Conservation (phyloP, 2,888 invertebrate genomes). For the Lissocephala sabroskyi region DNA sequence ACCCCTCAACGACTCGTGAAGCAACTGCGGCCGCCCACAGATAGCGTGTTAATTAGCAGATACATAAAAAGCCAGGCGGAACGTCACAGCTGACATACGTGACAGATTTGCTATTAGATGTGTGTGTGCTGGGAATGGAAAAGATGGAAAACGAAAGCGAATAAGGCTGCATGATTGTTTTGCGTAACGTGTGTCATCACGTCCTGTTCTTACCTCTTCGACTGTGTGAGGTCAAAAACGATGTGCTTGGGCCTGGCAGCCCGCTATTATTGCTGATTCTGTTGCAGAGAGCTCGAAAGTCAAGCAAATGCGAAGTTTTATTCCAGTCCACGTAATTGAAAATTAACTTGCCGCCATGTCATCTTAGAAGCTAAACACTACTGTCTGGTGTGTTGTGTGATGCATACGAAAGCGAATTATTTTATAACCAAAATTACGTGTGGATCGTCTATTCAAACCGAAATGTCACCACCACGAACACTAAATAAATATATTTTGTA, state of each 20-base stretch:
- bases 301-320: too few relatives aligned
- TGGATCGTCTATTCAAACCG: too few relatives aligned
- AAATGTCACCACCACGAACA: too few relatives aligned
- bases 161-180: too few relatives aligned
- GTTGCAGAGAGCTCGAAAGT: too few relatives aligned
- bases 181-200: too few relatives aligned
- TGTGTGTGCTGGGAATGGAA: constrained; percentile 6
- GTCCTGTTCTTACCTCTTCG: too few relatives aligned
- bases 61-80: constrained; percentile 42
- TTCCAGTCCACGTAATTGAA: constrained; percentile 53
- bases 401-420: constrained; percentile 18
- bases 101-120: too few relatives aligned
- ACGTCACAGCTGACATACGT: too few relatives aligned
- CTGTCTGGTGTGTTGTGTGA: constrained; percentile 15
- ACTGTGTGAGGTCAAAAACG: too few relatives aligned
- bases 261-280: constrained; percentile 37
- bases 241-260: constrained; percentile 2
- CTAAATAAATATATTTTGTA: not conserved
- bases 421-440: too few relatives aligned
- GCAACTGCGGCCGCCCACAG: constrained; percentile 22
- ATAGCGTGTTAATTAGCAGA: constrained; percentile 58
- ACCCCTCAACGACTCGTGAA: constrained; percentile 56
- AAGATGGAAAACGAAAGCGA: not conserved
- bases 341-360: constrained; percentile 50
- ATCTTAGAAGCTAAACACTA: not conserved